These are phyloP conservation scores for Thryonomys swinderianus DNA, from an alignment of 2,113 vertebrate species.

Conservation along the genomic window DNA sequence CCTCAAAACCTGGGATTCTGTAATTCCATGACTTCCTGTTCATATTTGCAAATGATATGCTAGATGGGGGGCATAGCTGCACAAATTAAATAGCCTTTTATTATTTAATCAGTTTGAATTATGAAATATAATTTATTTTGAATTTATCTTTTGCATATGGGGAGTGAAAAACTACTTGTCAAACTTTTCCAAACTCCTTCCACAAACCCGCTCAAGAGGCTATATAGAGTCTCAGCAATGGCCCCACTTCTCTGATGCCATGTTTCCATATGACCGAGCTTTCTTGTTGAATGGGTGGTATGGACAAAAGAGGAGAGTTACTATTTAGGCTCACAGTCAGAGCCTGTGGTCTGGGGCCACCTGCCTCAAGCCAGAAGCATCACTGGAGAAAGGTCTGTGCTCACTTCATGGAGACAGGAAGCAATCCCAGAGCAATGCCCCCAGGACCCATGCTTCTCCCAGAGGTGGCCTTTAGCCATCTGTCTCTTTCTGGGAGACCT, in stretches of 20 bases:
- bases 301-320: not conserved
- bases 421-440: not conserved
- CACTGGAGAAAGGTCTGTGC: not conserved
- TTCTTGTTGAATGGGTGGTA: not conserved
- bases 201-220: not conserved
- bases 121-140: not conserved
- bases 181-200: not conserved
- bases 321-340: too few species aligned
- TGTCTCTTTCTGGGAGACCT: not conserved
- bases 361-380: not conserved
- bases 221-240: too few species aligned
- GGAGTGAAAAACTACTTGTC: too few species aligned
- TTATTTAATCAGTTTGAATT: not conserved
- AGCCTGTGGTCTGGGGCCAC: not conserved
- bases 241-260: not conserved
- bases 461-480: not conserved
- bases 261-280: not conserved
- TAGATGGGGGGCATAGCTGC: not conserved
- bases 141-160: not conserved
- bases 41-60: not conserved
- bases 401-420: not conserved
- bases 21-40: not conserved
- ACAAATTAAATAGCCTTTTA: not conserved
- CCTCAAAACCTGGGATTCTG: not conserved
- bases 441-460: accelerated